Base-by-base conservation (phyloP, 2,888 invertebrate genomes). In the Volucella inanis region DNA sequence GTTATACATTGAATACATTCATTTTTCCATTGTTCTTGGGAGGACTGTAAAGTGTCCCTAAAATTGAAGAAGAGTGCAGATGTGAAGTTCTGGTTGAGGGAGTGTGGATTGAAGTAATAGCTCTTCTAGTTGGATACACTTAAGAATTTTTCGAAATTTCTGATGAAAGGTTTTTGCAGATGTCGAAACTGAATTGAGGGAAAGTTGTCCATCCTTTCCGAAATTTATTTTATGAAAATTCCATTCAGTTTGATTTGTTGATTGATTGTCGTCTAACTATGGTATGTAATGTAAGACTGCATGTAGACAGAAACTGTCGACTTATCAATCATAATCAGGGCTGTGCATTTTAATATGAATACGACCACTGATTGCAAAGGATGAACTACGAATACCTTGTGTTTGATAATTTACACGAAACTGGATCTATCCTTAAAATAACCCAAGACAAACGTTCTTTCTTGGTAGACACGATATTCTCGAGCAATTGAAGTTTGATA, bases 291-390 rank as follows among this genome's bases (percentile, higher is more conserved):
- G 14, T 3, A 12, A 49, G 65, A 75, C 67, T 68, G 52, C 52
- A 59, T 71, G 8, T 71, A 47, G 52, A 14, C 54, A 62, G 61
- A 70, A 47, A 18, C n/a, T 2, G 43, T 52, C 62, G 11, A 50
- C 70, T 52, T n/a, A n/a, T n/a, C n/a, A 49, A 22, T 3, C 18
- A 22, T 2, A 1, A 0, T 8, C 54, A 49, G 67, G 55, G 49
- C 50, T 72, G 62, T 71, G 76, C 61, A 67, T 84, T 80, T 71
- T 67, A 80, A 80, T 71, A 75, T 54, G 64, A 31, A 31, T 31
- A 31, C 6, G 61, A 71, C 65, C 72, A 72, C 72, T 62, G 82
- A 50, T 78, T 83, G 72, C 49, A 76, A 57, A 54, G 71, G 67
- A 76, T 71, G 55, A 71, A 62, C 75, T 47, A 59, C 52, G 67